Evolutionary conservation across 1,140 invertebrate genomes (phyloP).

Genomic region (Amyelois transitella): DNA sequence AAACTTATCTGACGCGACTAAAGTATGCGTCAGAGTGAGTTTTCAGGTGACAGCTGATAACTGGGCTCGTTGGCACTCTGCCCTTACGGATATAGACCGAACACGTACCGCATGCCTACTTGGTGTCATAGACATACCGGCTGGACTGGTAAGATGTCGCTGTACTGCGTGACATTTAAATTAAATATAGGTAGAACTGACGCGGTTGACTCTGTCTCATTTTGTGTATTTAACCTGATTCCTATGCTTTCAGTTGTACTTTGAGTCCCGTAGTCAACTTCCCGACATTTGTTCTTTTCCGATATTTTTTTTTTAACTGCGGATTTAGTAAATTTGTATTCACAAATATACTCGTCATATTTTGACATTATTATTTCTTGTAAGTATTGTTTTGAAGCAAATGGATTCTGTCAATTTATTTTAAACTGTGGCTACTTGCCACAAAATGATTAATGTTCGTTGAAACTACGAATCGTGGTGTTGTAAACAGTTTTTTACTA

Average conservation of each 20-base stretch:
- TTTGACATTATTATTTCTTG: background rate
- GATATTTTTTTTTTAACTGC: too few species aligned
- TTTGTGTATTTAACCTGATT: too few species aligned
- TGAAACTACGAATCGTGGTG: background rate
- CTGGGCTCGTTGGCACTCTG: constrained; percentile 46
- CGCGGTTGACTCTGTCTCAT: too few species aligned
- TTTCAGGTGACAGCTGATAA: constrained; percentile 52
- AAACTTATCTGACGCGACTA: constrained; percentile 18
- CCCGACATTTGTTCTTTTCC: too few species aligned
- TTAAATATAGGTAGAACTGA: too few species aligned
- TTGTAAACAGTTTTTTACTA: background rate
- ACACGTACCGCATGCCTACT: constrained; percentile 7
- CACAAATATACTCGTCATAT: too few species aligned
- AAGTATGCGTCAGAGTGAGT: constrained; percentile 35
- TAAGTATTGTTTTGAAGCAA: background rate
- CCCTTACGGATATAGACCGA: constrained; percentile 59
- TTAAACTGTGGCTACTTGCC: background rate
- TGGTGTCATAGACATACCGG: background rate
- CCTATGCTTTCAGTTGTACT: too few species aligned
- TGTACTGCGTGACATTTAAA: too few species aligned
- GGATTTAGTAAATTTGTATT: too few species aligned
- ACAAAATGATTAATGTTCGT: background rate
- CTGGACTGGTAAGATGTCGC: too few species aligned
- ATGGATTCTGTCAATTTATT: background rate
- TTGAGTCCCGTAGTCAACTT: too few species aligned